Percentiles rank a stretch among this genome's conserved stretches.
Conservation (phyloP, 2,113 vertebrate species). For the Varanus salvator region DNA sequence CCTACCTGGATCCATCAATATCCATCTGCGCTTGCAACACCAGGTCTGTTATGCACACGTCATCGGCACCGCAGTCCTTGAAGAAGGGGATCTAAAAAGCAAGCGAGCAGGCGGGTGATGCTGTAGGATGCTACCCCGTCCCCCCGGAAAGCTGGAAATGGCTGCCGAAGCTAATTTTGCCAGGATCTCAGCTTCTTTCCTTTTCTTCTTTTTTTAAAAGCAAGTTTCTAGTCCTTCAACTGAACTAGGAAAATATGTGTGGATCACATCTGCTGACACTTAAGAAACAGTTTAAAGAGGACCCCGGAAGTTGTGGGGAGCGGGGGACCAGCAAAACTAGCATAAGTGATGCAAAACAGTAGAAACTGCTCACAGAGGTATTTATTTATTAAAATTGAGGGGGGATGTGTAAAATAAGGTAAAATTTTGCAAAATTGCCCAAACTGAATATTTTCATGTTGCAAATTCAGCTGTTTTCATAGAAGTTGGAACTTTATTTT, state of each 20-base stretch:
- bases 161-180: too few relatives aligned
- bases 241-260: too few relatives aligned
- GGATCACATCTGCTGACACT: background rate
- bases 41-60: slow-evolving; percentile 89
- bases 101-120: accelerated
- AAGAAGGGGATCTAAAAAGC: slow-evolving; percentile 89
- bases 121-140: background rate
- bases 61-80: slow-evolving; percentile 94
- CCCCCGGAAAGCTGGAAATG: background rate
- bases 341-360: background rate
- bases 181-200: too few relatives aligned
- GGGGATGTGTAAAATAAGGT: background rate
- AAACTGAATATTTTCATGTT: background rate
- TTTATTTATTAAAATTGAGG: background rate
- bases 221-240: background rate
- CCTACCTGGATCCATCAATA: slow-evolving; percentile 86
- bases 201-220: background rate
- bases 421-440: background rate
- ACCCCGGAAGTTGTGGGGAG: background rate
- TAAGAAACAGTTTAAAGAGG: background rate
- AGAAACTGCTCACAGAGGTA: background rate
- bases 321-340: background rate
- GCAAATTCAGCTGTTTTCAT: background rate
- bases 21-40: slow-evolving; percentile 85
- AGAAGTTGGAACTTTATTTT: background rate